A percentile compares a stretch with the other conserved stretches of the same genome.
Conservation (phyloP, 2,797 vertebrate species). For the Sylvia borin region DNA sequence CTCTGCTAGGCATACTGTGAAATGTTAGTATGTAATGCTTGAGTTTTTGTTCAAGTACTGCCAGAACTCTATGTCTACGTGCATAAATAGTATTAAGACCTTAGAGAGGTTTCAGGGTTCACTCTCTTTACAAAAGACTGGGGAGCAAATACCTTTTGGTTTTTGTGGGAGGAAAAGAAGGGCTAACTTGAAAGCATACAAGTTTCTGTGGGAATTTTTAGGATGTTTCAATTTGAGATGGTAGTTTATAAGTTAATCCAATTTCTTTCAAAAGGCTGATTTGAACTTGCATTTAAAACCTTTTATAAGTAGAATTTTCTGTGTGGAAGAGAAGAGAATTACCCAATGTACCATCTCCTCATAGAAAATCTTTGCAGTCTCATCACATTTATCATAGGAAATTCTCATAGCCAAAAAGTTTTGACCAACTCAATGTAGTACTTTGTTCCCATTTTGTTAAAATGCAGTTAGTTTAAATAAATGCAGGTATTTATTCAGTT, state of each 20-base stretch:
- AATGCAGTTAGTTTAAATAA: neutral
- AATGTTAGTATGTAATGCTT: slow-evolving; percentile 24
- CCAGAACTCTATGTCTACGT: neutral
- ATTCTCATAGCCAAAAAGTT: neutral
- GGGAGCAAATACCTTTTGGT: neutral
- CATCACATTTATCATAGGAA: neutral
- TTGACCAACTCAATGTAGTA: neutral
- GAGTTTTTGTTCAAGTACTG: neutral
- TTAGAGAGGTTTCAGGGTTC: neutral
- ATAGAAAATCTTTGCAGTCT: neutral
- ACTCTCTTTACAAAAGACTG: neutral
- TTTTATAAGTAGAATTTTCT: neutral
- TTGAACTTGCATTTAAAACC: neutral
- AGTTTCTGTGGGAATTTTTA: neutral
- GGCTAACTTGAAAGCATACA: neutral
- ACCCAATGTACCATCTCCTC: neutral
- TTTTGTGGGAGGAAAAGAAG: neutral
- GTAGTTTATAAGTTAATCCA: neutral
- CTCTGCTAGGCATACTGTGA: neutral
- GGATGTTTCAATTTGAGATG: neutral
- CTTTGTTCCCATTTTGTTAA: neutral
- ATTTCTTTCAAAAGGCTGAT: neutral
- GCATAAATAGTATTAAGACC: neutral
- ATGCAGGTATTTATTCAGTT: neutral
- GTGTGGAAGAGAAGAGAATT: neutral